Percentiles rank a stretch among this genome's conserved stretches.
Evolutionary conservation across 2,113 vertebrate species (phyloP).

Genomic region (Nansenia antarctica): DNA sequence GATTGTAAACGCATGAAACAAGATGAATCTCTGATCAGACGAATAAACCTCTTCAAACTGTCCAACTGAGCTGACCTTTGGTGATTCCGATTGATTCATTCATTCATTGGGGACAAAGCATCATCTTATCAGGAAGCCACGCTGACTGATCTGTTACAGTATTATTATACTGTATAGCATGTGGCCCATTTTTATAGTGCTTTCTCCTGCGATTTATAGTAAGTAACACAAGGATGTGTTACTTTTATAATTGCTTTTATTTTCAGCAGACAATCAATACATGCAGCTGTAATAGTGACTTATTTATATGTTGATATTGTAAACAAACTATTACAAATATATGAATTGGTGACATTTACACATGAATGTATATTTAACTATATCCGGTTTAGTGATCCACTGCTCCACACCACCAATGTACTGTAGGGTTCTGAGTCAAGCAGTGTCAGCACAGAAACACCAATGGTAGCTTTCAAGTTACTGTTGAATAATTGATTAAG

Average conservation of each 20-base stretch:
- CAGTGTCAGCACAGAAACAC: not conserved
- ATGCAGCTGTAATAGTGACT: not conserved
- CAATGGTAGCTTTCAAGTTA: constrained; percentile 24
- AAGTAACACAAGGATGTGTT: too few relatives aligned
- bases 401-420: too few relatives aligned
- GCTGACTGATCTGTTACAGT: too few relatives aligned
- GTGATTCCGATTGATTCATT: too few relatives aligned
- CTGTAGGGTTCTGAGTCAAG: not conserved
- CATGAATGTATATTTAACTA: not conserved
- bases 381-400: too few relatives aligned
- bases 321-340: not conserved
- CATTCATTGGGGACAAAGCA: too few relatives aligned
- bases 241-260: too few relatives aligned
- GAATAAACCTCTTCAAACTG: too few relatives aligned
- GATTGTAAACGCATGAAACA: too few relatives aligned
- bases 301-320: not conserved
- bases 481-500: constrained; percentile 20
- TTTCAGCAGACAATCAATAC: too few relatives aligned
- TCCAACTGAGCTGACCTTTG: too few relatives aligned
- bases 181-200: not conserved
- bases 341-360: not conserved
- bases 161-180: not conserved
- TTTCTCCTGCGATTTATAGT: not conserved
- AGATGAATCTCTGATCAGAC: too few relatives aligned
- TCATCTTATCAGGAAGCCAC: not conserved